Evolutionary conservation across 1,140 invertebrate species (phyloP), one percentile per base, ranked within the genome.

Genomic region (Argopecten irradians): DNA sequence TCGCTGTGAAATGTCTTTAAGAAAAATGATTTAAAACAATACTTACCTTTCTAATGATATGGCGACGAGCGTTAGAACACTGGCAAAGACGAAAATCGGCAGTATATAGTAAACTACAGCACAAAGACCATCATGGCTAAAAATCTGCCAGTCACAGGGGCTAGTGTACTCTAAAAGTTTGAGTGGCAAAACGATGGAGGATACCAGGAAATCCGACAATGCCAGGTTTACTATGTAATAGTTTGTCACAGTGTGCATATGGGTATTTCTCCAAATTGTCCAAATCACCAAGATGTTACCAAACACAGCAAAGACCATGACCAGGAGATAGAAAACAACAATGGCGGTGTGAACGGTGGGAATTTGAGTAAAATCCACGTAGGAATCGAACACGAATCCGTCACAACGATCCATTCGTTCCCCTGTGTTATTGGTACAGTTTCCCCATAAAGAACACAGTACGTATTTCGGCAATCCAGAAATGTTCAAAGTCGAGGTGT

Each of bases 191-290:
- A 96, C 96, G 83, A 96, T 95, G 9, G 92, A 91, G 36, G 96
- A 95, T 16, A 96, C 95, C n/a, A 96, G 89, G 39, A 96, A 94
- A 89, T 96, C 96, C 84, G 93, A 93, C 13, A 95, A 90, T 0
- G 96, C 96, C 55, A 96, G 90, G 91, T 96, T 96, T 43, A 96
- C 96, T 71, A 96, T 96, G 92, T 96, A 96, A 90, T 96, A 96
- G 92, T 96, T 96, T 83, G 96, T 96, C 19, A 95, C 95, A 1
- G 96, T 96, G 87, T 96, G 96, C 96, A 96, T 96, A 82, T 95
- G 94, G 14, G 93, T 93, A 90, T 96, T 96, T 28, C 91, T 91
- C 91, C 92, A 93, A 34, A 95, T 92, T 14, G 94, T 94, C 91
- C 92, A 93, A 36, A 95, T 95, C 35, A 95, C 94, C 33, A 94